Evolutionary conservation across 2,888 invertebrate genomes (phyloP).

Genomic region (Allacma fusca): DNA sequence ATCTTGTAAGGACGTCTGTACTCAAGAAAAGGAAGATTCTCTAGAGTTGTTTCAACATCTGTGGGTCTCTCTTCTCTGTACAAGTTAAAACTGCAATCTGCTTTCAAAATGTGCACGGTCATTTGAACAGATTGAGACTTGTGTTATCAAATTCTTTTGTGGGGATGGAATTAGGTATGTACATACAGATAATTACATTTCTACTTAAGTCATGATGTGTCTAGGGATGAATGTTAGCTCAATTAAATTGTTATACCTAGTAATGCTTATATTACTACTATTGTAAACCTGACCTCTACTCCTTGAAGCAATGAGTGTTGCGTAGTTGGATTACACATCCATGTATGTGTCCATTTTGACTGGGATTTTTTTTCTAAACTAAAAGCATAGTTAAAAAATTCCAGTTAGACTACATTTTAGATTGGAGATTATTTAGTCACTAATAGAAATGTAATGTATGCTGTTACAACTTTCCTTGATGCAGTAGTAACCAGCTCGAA

Average conservation of each 20-base stretch:
- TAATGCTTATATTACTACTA: neutral
- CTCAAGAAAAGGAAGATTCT: neutral
- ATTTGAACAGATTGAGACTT: constrained; percentile 1
- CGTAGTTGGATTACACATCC: constrained; percentile 7
- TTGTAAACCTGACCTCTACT: constrained; percentile 38
- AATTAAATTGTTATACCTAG: no score
- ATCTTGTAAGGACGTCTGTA: neutral
- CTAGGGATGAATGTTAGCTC: no score
- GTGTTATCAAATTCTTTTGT: neutral
- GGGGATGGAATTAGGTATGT: neutral
- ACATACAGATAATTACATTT: no score
- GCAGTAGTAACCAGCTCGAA: no score
- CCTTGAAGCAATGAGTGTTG: neutral
- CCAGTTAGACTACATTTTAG: neutral
- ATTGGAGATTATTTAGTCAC: neutral
- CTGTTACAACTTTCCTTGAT: no score
- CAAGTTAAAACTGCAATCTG: neutral
- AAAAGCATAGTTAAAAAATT: neutral
- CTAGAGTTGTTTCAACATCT: constrained; percentile 1
- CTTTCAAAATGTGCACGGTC: constrained; percentile 1
- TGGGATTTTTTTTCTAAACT: neutral
- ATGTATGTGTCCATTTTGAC: neutral
- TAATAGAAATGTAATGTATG: neutral
- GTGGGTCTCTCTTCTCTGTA: neutral
- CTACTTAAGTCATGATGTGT: no score